Conservation (phyloP, 2,113 vertebrate genomes). For the Syngnathus floridae region DNA sequence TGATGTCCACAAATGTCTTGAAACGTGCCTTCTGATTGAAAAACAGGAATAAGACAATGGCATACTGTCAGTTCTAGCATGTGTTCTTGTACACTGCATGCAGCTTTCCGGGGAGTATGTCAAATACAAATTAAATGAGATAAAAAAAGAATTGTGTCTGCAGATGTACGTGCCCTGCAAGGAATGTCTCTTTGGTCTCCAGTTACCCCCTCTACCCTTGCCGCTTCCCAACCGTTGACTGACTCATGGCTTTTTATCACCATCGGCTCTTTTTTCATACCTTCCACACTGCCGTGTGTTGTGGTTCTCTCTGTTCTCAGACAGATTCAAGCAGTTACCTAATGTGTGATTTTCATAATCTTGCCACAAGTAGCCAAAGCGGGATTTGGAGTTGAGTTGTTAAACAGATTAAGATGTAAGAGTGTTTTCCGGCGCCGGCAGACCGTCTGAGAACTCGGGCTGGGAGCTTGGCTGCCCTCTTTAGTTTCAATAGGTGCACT, state of each 20-base stretch:
- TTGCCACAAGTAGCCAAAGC: slow-evolving; percentile 13
- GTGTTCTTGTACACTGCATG: neutral
- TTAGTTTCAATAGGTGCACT: slow-evolving; percentile 56
- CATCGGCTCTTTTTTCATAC: slow-evolving; percentile 27
- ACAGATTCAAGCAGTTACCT: neutral
- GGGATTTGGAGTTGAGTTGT: slow-evolving; percentile 19
- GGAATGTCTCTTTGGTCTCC: slow-evolving; percentile 68
- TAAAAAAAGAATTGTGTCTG: slow-evolving; percentile 64
- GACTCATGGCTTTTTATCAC: slow-evolving; percentile 43
- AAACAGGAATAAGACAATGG: neutral
- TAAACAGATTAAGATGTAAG: slow-evolving; percentile 30
- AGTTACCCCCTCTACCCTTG: slow-evolving; percentile 54
- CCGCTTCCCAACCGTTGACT: slow-evolving; percentile 39
- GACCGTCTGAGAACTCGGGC: slow-evolving; percentile 32
- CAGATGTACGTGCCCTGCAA: slow-evolving; percentile 70
- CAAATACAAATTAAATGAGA: slow-evolving; percentile 53
- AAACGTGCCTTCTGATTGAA: neutral
- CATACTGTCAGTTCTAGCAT: neutral
- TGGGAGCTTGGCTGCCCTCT: slow-evolving; percentile 36
- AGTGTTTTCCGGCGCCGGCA: slow-evolving; percentile 6
- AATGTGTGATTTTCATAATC: slow-evolving; percentile 14
- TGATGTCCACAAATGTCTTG: too few species aligned
- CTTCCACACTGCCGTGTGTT: slow-evolving; percentile 14
- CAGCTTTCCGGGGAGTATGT: slow-evolving; percentile 18
- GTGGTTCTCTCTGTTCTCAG: neutral